Evolutionary conservation across 1,140 invertebrate species (phyloP).

Genomic region (Camponotus vicinus): DNA sequence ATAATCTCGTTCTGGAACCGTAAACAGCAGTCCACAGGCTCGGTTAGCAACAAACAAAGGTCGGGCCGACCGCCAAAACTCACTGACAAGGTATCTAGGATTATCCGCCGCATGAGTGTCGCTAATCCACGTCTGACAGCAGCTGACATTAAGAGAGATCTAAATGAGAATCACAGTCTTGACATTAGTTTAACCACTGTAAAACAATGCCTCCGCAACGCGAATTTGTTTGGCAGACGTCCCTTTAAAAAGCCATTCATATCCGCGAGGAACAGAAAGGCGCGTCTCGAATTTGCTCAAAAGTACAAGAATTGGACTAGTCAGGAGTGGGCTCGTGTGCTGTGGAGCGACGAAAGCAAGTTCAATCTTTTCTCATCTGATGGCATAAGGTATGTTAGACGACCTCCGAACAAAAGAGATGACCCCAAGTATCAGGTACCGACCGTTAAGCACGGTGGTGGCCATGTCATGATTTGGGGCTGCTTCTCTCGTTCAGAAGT

Average conservation of each 20-base stretch:
- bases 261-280: conserved; percentile 31
- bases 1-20: conserved; percentile 7
- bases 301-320: conserved; percentile 47
- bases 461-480: conserved; percentile 67
- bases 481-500: conserved; percentile 66
- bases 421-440: conserved; percentile 59
- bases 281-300: conserved; percentile 45
- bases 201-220: conserved; percentile 21
- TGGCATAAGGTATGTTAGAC: conserved; percentile 58
- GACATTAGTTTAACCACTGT: conserved; percentile 23
- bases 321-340: conserved; percentile 61
- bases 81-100: neutral
- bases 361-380: conserved; percentile 64
- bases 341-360: conserved; percentile 68
- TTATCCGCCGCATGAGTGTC: conserved; percentile 1
- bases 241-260: conserved; percentile 55
- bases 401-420: conserved; percentile 32
- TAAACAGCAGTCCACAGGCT: neutral
- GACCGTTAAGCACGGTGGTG: conserved; percentile 72
- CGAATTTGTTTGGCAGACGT: conserved; percentile 27
- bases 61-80: conserved; percentile 3
- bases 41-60: neutral
- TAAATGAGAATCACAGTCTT: conserved; percentile 9
- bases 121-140: conserved; percentile 27
- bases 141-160: conserved; percentile 10